Conservation (phyloP, 2,888 invertebrate genomes). For the Branchinecta sandiegonensis region DNA sequence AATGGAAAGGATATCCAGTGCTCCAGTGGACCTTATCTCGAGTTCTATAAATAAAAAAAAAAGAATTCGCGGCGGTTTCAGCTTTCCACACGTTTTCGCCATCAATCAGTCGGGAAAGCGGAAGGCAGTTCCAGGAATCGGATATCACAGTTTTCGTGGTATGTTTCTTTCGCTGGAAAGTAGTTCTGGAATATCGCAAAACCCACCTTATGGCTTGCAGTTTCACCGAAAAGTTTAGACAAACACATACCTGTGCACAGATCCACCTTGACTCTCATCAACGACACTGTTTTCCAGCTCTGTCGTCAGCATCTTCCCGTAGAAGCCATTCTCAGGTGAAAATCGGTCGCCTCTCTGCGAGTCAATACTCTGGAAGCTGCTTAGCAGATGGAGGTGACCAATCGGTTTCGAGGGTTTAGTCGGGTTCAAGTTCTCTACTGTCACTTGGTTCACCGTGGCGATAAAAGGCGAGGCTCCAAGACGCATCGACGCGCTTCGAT, state of each 20-base stretch:
- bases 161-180: too few relatives aligned
- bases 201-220: too few relatives aligned
- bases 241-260: background rate
- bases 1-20: too few relatives aligned
- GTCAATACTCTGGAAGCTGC: background rate
- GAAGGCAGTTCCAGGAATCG: too few relatives aligned
- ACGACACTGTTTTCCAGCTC: background rate
- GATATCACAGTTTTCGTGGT: too few relatives aligned
- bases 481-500: background rate
- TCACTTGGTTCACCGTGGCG: background rate
- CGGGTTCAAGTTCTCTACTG: background rate
- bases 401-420: background rate
- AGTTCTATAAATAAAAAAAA: too few relatives aligned
- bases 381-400: background rate
- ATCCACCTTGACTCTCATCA: constrained; percentile 5
- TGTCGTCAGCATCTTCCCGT: background rate
- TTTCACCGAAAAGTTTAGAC: too few relatives aligned
- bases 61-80: too few relatives aligned
- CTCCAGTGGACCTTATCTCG: too few relatives aligned
- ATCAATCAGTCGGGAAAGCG: too few relatives aligned
- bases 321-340: background rate
- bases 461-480: constrained; percentile 7
- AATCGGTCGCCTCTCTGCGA: background rate
- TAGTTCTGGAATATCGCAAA: too few relatives aligned
- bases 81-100: too few relatives aligned